Conservation (phyloP, 2,113 vertebrate genomes). For the Rhynchopsitta pachyrhyncha region DNA sequence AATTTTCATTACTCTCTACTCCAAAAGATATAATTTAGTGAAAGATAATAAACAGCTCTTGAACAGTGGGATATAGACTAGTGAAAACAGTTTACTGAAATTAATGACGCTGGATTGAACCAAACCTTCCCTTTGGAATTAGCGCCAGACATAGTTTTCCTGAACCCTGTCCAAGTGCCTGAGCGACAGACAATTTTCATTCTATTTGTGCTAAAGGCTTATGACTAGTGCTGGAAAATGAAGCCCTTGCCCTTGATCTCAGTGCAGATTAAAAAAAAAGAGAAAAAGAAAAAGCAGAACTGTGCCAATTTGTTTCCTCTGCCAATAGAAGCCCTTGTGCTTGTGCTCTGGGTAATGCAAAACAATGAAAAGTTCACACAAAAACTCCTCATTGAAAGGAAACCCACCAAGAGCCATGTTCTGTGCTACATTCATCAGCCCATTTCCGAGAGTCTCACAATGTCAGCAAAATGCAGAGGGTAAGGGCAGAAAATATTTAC, state of each 20-base stretch:
- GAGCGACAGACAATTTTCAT: constrained; percentile 80
- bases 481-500: constrained; percentile 22
- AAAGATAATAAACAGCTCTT: constrained; percentile 74
- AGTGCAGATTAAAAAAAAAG: constrained; percentile 66
- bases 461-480: constrained; percentile 51
- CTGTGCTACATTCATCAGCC: not conserved
- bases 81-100: constrained; percentile 79
- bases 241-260: constrained; percentile 78
- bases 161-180: constrained; percentile 79
- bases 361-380: constrained; percentile 74
- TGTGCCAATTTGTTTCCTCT: constrained; percentile 73
- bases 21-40: constrained; percentile 63
- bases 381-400: constrained; percentile 73
- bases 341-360: constrained; percentile 63
- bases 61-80: constrained; percentile 70
- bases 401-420: constrained; percentile 31
- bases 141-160: constrained; percentile 82
- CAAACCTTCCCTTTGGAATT: constrained; percentile 80
- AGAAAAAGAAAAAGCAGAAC: constrained; percentile 31
- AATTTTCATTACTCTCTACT: constrained; percentile 18
- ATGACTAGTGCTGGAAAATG: constrained; percentile 77
- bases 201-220: constrained; percentile 77
- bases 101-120: constrained; percentile 80
- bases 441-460: constrained; percentile 53
- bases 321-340: constrained; percentile 71